Evolutionary conservation across 2,888 invertebrate genomes (phyloP), one percentile per base, ranked within the genome.

Genomic region (Protodeltote pygarga): DNA sequence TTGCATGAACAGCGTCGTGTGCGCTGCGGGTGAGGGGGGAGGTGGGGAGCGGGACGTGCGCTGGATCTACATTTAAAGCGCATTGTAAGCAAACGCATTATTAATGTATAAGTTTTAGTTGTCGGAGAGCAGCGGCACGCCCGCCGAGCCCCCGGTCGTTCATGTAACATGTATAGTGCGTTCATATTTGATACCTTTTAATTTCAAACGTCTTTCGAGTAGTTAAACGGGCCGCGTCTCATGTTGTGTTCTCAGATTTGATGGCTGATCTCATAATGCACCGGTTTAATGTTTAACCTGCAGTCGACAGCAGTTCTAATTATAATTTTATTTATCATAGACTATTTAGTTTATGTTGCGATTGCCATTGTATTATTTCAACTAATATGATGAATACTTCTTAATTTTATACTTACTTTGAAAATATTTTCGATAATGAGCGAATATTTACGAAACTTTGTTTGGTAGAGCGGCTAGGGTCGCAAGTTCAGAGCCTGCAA

Each of bases 31-130:
- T 75, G 79, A 58, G 83, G 77, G 84, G 78, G 65, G 16, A 58
- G 37, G 14, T 27, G 70, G 66, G 53, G 79, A 84, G 74, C 65
- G 78, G 70, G 87, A 85, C 75, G 62, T 65, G 71, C 80, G 78
- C 73, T 80, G 83, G 84, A 89, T 89, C 89, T 89, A 92, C 91
- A 91, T 90, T 91, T 92, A 90, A 90, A 92, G 91, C 89, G 87
- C 90, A 91, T 91, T 89, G 91, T 90, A 91, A 92, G 89, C 90
- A 91, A 89, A 83, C 79, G 83, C 84, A 91, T 92, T 92, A 91
- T 87, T 90, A 91, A 92, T 91, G 91, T 87, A 91, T 84, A 88
- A 87, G 85, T 88, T 91, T 90, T 89, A 91, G 91, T 89, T 89
- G 86, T 87, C 83, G 82, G 85, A 83, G 84, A 85, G 86, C 79